Conservation (phyloP, 30 jellyfish, hydroid and myxozoan genomes). For the Sanderia malayensis region DNA sequence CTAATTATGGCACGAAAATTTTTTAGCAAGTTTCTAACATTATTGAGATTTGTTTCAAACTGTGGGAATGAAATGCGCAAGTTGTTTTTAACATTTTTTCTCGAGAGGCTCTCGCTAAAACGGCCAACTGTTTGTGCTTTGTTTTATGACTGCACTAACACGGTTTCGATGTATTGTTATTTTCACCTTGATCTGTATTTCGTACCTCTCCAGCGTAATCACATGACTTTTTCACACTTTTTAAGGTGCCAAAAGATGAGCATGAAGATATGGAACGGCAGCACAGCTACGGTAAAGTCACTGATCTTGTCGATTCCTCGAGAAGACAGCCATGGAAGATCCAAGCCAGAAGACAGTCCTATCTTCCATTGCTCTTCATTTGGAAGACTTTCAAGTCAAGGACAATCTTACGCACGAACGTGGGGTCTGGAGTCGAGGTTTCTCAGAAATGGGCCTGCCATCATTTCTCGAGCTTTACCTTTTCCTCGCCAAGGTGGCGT, state of each 20-base stretch:
- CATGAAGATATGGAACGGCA: slow-evolving; percentile 55
- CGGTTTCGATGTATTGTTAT: too few species aligned
- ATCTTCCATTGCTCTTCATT: slow-evolving; percentile 38
- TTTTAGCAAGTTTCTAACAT: too few species aligned
- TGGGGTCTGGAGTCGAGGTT: slow-evolving; percentile 80
- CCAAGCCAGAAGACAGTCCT: slow-evolving; percentile 48
- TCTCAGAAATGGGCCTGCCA: slow-evolving; percentile 85
- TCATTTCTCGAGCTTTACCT: slow-evolving; percentile 78
- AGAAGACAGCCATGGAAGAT: slow-evolving; percentile 41
- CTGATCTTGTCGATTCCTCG: slow-evolving; percentile 54
- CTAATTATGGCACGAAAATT: too few species aligned
- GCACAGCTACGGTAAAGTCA: slow-evolving; percentile 62
- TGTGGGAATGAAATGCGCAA: too few species aligned
- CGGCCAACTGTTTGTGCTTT: too few species aligned
- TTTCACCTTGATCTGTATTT: too few species aligned
- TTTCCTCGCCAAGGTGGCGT: slow-evolving; percentile 66
- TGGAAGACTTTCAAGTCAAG: slow-evolving; percentile 45
- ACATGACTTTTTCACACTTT: too few species aligned
- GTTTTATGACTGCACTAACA: too few species aligned
- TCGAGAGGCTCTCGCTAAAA: too few species aligned
- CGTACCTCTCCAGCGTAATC: too few species aligned
- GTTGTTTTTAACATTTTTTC: too few species aligned
- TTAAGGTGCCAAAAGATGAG: slow-evolving; percentile 57
- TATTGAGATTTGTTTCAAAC: too few species aligned
- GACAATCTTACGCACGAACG: slow-evolving; percentile 35